These are phyloP conservation scores for Cistogaster globosa DNA, from an alignment of 2,888 invertebrate genomes.

Conservation along the genomic window DNA sequence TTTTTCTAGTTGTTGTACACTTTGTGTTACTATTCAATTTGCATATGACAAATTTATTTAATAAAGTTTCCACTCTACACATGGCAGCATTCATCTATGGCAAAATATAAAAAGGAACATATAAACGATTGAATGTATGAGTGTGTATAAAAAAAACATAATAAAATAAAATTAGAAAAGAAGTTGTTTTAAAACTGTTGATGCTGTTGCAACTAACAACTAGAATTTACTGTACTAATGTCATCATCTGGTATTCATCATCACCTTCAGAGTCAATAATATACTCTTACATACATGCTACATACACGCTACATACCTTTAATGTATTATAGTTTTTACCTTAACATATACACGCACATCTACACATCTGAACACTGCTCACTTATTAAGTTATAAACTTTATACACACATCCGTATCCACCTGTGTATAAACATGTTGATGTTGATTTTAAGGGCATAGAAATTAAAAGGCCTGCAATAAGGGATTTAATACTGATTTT, in stretches of 20 bases:
- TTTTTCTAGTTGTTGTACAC: slow-evolving; percentile 54
- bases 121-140: slow-evolving; percentile 23
- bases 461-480: not conserved
- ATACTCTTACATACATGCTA: slow-evolving; percentile 7
- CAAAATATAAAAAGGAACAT: not conserved
- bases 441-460: too few relatives aligned
- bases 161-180: slow-evolving; percentile 55
- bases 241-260: slow-evolving; percentile 70
- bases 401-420: slow-evolving; percentile 12
- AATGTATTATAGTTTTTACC: slow-evolving; percentile 37
- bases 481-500: too few relatives aligned
- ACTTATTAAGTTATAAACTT: slow-evolving; percentile 49
- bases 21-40: slow-evolving; percentile 69
- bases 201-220: slow-evolving; percentile 39
- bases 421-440: slow-evolving; percentile 3
- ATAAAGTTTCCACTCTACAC: slow-evolving; percentile 65
- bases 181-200: slow-evolving; percentile 63
- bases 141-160: slow-evolving; percentile 3
- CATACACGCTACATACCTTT: slow-evolving; percentile 29
- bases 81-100: slow-evolving; percentile 36
- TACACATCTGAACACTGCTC: not conserved
- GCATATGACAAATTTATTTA: slow-evolving; percentile 72
- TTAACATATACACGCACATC: not conserved
- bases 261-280: slow-evolving; percentile 40
- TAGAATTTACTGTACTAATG: slow-evolving; percentile 59